These are phyloP conservation scores for Bombus difficillimus DNA, from an alignment of 1,140 invertebrate species.

Conservation along the genomic window DNA sequence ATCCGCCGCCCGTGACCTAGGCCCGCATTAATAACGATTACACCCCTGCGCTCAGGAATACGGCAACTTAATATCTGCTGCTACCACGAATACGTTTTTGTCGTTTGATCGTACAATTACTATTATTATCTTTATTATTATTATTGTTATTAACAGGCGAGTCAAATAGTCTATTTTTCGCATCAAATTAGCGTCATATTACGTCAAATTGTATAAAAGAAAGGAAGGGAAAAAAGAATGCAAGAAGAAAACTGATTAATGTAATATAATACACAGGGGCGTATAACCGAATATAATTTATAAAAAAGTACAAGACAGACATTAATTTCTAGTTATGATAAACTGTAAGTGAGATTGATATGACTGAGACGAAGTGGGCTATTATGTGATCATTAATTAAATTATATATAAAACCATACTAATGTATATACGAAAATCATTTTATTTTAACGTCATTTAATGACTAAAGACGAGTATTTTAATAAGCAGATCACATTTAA, in stretches of 20 bases:
- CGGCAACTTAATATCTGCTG: conserved; percentile 44
- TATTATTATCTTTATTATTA: not conserved
- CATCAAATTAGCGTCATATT: too few species aligned
- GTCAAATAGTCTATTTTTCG: not conserved
- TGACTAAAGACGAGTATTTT: too few species aligned
- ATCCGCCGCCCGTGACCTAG: conserved; percentile 83
- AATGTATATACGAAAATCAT: too few species aligned
- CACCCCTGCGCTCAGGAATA: conserved; percentile 49
- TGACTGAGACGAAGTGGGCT: not conserved
- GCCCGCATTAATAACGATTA: conserved; percentile 81
- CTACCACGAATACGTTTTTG: not conserved
- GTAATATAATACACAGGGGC: too few species aligned
- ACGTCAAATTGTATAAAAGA: not conserved
- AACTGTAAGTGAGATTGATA: not conserved
- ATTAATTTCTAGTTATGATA: not conserved
- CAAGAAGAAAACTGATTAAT: too few species aligned
- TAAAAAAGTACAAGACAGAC: not conserved
- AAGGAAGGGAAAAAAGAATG: not conserved
- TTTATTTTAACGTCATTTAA: too few species aligned
- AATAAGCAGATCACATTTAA: too few species aligned
- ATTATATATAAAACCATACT: not conserved
- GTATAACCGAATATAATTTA: too few species aligned
- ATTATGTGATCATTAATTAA: not conserved
- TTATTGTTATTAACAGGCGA: not conserved
- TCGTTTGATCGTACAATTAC: not conserved